Conservation (phyloP, 2,888 invertebrate species). For the Apamea epomidion region DNA sequence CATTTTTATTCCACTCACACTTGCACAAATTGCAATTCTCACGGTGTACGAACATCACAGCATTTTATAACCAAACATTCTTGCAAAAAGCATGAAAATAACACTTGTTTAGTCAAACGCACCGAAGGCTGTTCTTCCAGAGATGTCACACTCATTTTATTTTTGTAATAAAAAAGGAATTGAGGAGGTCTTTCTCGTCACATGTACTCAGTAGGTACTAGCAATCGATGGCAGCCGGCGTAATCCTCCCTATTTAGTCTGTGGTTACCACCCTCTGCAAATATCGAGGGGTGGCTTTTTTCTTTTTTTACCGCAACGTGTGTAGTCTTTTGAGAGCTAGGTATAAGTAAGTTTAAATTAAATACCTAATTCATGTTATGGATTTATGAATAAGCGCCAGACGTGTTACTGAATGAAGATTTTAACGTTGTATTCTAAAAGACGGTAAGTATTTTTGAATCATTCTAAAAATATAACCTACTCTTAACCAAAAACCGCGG, state of each 20-base stretch:
- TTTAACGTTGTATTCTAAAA: not conserved
- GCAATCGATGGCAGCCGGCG: slow-evolving; percentile 65
- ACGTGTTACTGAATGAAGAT: not conserved
- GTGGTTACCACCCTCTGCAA: slow-evolving; percentile 65
- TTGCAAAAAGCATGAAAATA: slow-evolving; percentile 55
- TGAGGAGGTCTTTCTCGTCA: slow-evolving; percentile 47
- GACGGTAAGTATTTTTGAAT: not conserved
- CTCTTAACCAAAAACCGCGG: too few relatives aligned
- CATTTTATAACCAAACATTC: slow-evolving; percentile 46
- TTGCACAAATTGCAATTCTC: slow-evolving; percentile 43
- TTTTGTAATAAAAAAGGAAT: slow-evolving; percentile 19
- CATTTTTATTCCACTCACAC: slow-evolving; percentile 46
- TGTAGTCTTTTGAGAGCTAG: slow-evolving; percentile 54
- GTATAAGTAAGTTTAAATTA: not conserved
- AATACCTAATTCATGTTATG: not conserved
- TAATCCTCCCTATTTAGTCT: slow-evolving; percentile 64
- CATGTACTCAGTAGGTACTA: slow-evolving; percentile 48
- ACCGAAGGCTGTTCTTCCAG: slow-evolving; percentile 66
- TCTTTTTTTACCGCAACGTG: slow-evolving; percentile 44
- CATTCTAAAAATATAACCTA: not conserved
- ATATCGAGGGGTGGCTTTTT: slow-evolving; percentile 50
- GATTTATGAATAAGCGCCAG: not conserved
- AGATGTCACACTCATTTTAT: slow-evolving; percentile 67
- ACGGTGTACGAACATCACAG: slow-evolving; percentile 44
- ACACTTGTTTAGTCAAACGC: slow-evolving; percentile 62